Conservation (phyloP, 2,113 vertebrate species). For the Ceyx cyanopectus region DNA sequence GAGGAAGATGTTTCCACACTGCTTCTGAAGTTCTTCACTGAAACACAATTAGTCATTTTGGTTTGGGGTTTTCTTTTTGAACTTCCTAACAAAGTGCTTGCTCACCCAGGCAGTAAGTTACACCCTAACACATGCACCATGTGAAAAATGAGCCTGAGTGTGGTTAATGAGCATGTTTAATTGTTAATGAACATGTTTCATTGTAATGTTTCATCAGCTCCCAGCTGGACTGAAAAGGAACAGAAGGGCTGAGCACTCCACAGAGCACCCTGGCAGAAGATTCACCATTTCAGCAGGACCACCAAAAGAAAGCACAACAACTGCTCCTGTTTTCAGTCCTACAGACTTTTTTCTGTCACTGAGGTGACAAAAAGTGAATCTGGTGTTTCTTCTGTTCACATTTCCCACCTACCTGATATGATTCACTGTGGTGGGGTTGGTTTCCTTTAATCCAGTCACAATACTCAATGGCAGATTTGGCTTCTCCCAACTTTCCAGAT, state of each 20-base stretch:
- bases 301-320: neutral
- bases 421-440: constrained; percentile 74
- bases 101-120: neutral
- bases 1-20: neutral
- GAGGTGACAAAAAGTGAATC: neutral
- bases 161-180: neutral
- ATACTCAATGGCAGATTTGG: constrained; percentile 75
- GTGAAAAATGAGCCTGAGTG: neutral
- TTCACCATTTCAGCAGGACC: neutral
- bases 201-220: neutral
- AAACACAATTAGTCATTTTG: neutral
- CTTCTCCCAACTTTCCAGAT: constrained; percentile 81
- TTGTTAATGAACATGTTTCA: neutral
- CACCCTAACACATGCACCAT: neutral
- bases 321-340: neutral
- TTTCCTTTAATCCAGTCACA: constrained; percentile 44
- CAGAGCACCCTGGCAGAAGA: neutral
- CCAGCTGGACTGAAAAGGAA: neutral
- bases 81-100: neutral
- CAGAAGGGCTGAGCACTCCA: neutral
- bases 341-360: neutral
- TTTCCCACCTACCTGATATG: constrained; percentile 81
- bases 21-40: neutral
- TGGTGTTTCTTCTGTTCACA: neutral
- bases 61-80: neutral